These are phyloP conservation scores for Latrodectus hesperus DNA, from an alignment of 2,888 invertebrate genomes.

Conservation along the genomic window DNA sequence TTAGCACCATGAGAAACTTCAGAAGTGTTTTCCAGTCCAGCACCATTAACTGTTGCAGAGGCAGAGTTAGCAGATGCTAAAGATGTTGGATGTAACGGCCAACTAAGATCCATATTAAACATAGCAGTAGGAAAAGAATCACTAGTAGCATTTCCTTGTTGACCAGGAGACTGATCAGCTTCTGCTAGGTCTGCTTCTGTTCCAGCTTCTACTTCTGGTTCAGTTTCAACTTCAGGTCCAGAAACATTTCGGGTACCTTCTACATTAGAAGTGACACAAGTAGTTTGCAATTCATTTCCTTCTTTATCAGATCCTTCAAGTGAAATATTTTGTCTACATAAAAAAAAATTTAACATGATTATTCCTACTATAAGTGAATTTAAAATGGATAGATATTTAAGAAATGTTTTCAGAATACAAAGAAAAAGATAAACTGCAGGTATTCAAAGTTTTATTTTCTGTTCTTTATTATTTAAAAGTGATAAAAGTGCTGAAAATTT, in stretches of 20 bases:
- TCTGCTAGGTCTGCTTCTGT: slow-evolving; percentile 68
- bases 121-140: neutral
- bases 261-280: slow-evolving; percentile 14
- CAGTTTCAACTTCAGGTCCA: slow-evolving; percentile 66
- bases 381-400: too few species aligned
- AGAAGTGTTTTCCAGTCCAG: neutral
- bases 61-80: neutral
- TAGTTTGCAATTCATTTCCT: neutral
- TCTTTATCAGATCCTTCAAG: too few species aligned
- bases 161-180: slow-evolving; percentile 69
- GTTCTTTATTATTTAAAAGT: too few species aligned
- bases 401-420: too few species aligned
- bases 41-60: slow-evolving; percentile 1
- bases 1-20: slow-evolving; percentile 9
- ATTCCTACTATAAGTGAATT: too few species aligned
- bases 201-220: slow-evolving; percentile 65
- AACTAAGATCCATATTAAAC: slow-evolving; percentile 19
- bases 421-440: too few species aligned
- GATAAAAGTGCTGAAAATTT: too few species aligned
- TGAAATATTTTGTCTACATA: too few species aligned
- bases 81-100: neutral
- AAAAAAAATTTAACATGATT: too few species aligned
- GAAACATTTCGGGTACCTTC: slow-evolving; percentile 47
- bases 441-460: too few species aligned
- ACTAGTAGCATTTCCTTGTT: slow-evolving; percentile 31